A percentile compares a stretch with the other conserved stretches of the same genome.
phyloP scores from a whole-genome alignment of 2,888 invertebrate species.

The Allacma fusca region DNA sequence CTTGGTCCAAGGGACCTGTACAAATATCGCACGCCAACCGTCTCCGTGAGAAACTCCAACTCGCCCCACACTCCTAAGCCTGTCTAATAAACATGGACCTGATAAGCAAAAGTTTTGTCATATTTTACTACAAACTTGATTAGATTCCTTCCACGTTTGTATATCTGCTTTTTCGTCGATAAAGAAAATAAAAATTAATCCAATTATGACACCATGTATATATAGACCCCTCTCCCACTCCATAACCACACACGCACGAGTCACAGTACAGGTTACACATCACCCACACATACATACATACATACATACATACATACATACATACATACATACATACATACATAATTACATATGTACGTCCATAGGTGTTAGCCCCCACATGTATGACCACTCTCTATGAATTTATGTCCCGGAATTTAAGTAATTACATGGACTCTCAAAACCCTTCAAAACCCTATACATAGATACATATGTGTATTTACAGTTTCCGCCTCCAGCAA shows the following conservation, averaged over 20 bases:
- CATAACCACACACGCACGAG: too few relatives aligned
- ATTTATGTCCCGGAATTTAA: too few relatives aligned
- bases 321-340: background rate
- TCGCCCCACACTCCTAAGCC: background rate
- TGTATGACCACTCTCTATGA: too few relatives aligned
- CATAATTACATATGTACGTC: too few relatives aligned
- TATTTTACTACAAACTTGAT: slow-evolving; percentile 40
- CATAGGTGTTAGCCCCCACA: too few relatives aligned
- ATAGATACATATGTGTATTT: too few relatives aligned
- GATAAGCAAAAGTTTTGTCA: slow-evolving; percentile 43
- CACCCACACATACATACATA: too few relatives aligned
- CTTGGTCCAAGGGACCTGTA: background rate
- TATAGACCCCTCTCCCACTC: too few relatives aligned
- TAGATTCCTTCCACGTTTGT: slow-evolving; percentile 35
- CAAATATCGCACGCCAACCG: slow-evolving; percentile 1
- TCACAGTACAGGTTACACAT: background rate
- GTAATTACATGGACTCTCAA: too few relatives aligned
- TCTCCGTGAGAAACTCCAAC: background rate
- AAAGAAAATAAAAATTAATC: slow-evolving; percentile 46
- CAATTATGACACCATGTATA: slow-evolving; percentile 41
- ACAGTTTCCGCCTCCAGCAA: too few relatives aligned
- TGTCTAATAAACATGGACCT: slow-evolving; percentile 41
- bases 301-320: background rate
- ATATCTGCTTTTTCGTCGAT: slow-evolving; percentile 34
- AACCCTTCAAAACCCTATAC: too few relatives aligned